Evolutionary conservation across 2,888 invertebrate genomes (phyloP).

Genomic region (Papilio gigon): DNA sequence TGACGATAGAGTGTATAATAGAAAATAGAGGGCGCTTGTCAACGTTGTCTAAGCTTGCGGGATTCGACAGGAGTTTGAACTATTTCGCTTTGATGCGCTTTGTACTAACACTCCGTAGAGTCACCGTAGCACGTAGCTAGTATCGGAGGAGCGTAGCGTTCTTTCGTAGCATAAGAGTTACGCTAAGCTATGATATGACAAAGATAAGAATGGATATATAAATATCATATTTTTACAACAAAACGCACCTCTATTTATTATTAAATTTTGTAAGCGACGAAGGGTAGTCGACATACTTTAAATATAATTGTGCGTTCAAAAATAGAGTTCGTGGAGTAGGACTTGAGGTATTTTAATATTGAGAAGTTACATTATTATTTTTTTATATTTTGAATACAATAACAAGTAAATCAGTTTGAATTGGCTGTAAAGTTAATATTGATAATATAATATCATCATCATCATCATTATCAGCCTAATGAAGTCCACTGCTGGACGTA

Average conservation of each 20-base stretch:
- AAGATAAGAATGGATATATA: neutral
- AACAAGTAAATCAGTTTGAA: too few relatives aligned
- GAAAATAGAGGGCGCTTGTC: neutral
- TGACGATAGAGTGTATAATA: neutral
- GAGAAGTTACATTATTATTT: too few relatives aligned
- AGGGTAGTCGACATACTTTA: neutral
- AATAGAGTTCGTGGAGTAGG: neutral
- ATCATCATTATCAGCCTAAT: too few relatives aligned
- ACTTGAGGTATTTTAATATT: neutral
- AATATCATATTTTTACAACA: neutral
- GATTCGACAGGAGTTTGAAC: neutral
- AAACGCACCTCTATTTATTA: neutral
- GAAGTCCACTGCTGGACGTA: too few relatives aligned
- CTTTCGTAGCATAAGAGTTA: neutral
- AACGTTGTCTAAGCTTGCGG: neutral
- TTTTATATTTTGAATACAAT: too few relatives aligned
- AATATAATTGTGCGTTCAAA: neutral
- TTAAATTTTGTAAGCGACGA: neutral
- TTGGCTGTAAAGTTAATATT: too few relatives aligned
- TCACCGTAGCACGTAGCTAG: conserved; percentile 3
- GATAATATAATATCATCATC: too few relatives aligned
- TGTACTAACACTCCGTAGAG: neutral
- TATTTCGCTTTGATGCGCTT: neutral
- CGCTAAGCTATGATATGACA: too few relatives aligned
- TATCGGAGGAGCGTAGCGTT: neutral